phyloP scores from a whole-genome alignment of 2,797 vertebrate genomes.

The Xenentodon cancila region DNA sequence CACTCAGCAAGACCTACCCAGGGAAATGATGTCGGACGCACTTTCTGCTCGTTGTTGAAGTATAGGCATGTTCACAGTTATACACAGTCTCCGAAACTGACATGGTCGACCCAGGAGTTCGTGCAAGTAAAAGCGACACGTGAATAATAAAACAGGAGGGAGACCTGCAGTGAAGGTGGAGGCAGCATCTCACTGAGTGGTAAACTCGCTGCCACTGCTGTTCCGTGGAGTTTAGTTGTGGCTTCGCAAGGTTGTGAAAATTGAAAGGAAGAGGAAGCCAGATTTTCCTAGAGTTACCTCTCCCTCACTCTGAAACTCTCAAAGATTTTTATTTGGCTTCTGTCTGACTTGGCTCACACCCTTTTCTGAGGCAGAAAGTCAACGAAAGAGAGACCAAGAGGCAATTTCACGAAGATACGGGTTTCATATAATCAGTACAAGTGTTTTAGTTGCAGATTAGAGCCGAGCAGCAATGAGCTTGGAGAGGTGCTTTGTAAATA shows the following conservation, averaged over 20 bases:
- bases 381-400: background rate
- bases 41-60: slow-evolving; percentile 44
- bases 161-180: slow-evolving; percentile 16
- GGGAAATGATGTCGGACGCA: slow-evolving; percentile 36
- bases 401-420: slow-evolving; percentile 14
- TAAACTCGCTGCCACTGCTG: slow-evolving; percentile 40
- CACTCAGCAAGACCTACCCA: slow-evolving; percentile 24
- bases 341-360: slow-evolving; percentile 55
- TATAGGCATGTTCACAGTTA: slow-evolving; percentile 61
- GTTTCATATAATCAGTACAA: slow-evolving; percentile 1
- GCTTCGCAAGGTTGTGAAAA: slow-evolving; percentile 33
- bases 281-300: slow-evolving; percentile 51
- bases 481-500: no score
- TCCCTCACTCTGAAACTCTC: slow-evolving; percentile 43
- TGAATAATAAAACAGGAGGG: slow-evolving; percentile 60
- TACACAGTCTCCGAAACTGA: slow-evolving; percentile 58
- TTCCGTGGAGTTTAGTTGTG: slow-evolving; percentile 37
- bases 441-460: background rate
- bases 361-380: slow-evolving; percentile 17
- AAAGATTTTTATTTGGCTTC: slow-evolving; percentile 52
- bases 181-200: slow-evolving; percentile 37
- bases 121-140: slow-evolving; percentile 40
- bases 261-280: slow-evolving; percentile 35
- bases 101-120: slow-evolving; percentile 42
- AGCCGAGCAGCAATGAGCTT: background rate